Base-by-base conservation (phyloP, 1,140 invertebrate genomes). In the Agrypnia vestita region DNA sequence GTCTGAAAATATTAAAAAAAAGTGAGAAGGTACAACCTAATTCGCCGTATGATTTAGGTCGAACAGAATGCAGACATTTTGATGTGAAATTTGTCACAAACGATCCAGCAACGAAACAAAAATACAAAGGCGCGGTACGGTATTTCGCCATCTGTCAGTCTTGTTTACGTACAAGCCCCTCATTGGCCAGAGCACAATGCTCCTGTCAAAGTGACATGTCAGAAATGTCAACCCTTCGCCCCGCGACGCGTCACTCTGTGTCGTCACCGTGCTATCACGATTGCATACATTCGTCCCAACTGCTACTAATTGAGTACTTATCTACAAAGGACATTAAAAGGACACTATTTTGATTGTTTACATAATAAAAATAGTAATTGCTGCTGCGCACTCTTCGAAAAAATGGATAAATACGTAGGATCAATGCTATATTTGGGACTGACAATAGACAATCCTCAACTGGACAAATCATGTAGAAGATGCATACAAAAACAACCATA, bases 201-300 rank as follows among this genome's bases (percentile, higher is more conserved):
- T n/a, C 6, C 61, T 46, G 35, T 67, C 62, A 43, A 25, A 15
- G 8, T 47, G 62, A 44, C 62, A 67, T 47, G 62, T 46, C 62
- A 47, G 35, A 67, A n/a, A 15, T 46, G 43, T 67, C 62, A 67
- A 67, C 62, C 62, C 62, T 47, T 67, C 44, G 53, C n/a, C 8
- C 12, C 8, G n/a, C n/a, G 11, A 17, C n/a, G n/a, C 53, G 53
- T 56, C 25, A 35, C 1, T 35, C 17, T 7, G 53, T 56, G 53
- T 17, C 53, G 53, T 56, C 53, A 56, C n/a, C n/a, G 53, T 15
- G n/a, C 3, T 56, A 56, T 15, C 7, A 56, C 17, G 53, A 56
- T n/a, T 15, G n/a, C n/a, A 56, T 17, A 56, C 53, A 56, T 15
- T 51, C 49, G 3, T 1, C n/a, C 9, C 9, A 1, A 15, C 8